Evolutionary conservation across 1,140 invertebrate genomes (phyloP), one percentile per base, ranked within the genome.

Genomic region (Drosophila truncata): DNA sequence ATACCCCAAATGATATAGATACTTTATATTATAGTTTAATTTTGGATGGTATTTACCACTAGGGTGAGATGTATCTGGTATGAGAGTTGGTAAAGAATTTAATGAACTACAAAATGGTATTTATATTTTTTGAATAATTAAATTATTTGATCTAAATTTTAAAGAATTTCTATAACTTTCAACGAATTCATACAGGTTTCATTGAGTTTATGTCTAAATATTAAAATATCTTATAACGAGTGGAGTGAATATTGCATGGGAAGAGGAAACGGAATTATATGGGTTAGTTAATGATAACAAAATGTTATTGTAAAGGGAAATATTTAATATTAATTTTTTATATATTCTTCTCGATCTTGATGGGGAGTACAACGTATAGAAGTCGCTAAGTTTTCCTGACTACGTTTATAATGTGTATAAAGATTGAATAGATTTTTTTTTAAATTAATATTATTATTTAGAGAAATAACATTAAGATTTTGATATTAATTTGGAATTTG

Each of bases 161-260:
- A 0, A 9, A 0, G 0, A 4, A 31, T 8, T 9, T 20, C 2
- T 50, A 14, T 20, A 20, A 50, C 9, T 6, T 7, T 31, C 2
- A 18, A 0, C 0, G 2, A 1, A 2, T 7, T 18, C 3, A 0
- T 18, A n/a, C 3, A 18, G n/a, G 0, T 13, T 18, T 13, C 20
- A n/a, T 18, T 49, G 0, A 49, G 16, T 29, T 27, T 3, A 4
- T 11, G 2, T 9, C 0, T 11, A n/a, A 6, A 27, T n/a, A 5
- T n/a, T 16, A 1, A 3, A 46, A 7, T 5, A 13, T 23, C 23
- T 23, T 46, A 46, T 25, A 23, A 14, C 13, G 2, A 23, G 3
- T 46, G 13, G 1, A 14, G 4, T 25, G 10, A 20, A 13, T 4
- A 0, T 18, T 18, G 9, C 0, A 18, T 11, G 16, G 35, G 0